Base-by-base conservation (phyloP, 2,797 vertebrate species). In the Peromyscus attwateri region DNA sequence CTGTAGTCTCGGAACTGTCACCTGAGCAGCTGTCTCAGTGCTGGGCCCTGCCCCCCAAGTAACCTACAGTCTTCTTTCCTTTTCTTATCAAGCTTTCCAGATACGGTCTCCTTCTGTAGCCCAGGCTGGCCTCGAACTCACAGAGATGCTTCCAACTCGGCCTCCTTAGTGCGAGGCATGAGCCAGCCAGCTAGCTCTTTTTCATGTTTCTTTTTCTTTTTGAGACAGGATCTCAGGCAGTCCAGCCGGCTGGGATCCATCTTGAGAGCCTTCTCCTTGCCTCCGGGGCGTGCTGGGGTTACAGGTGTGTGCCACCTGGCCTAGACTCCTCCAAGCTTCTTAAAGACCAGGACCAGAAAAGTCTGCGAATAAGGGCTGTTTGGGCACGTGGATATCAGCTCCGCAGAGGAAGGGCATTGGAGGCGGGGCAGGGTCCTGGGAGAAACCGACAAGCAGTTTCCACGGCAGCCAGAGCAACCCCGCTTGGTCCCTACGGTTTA, bases 381-480 rank as follows among this genome's bases (percentile, higher is more conserved):
- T 89, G 25, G 27, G 43, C 37, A 31, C 6, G 0, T 8, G 55
- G 49, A 46, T 23, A 23, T n/a, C 6, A n/a, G 31, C 27, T n/a
- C 64, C 2, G 1, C 0, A 57, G 14, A 57, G 66, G 64, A 49
- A 66, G 52, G 43, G 37, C 0, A 9, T 3, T 2, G 43, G 4
- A 52, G 57, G 25, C 2, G 7, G 16, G 68, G 40, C 49, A 34
- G 80, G 43, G 46, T 55, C 49, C 40, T 0, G 1, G 77, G 77
- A 34, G 77, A 77, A 77, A 52, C 60, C 21, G 62, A 62, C 52
- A 12, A 37, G 40, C 4, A 64, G 95, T 37, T 43, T 82, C 23
- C 31, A 79, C n/a, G 49, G 27, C 49, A 43, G 60, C 27, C 16
- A 27, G 46, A 19, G 27, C 55, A 40, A 49, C 37, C 71, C 62